Evolutionary conservation across 1,140 invertebrate genomes (phyloP), one percentile per base, ranked within the genome.

Genomic region (Drosophila lacteicornis): DNA sequence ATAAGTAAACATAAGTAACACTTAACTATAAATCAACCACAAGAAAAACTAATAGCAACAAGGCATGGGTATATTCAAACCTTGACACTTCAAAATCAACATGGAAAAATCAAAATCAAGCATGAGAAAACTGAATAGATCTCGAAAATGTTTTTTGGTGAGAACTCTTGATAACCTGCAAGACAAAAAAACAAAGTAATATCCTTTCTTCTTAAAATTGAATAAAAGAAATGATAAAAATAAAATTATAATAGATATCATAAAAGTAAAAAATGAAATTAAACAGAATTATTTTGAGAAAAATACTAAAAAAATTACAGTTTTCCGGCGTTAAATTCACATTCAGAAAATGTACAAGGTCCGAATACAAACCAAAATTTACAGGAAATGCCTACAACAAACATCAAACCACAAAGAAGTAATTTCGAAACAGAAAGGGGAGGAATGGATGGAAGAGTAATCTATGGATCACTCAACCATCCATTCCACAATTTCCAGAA

Each of bases 201-300:
- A 84, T 92, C 91, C 85, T 92, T 92, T 92, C 91, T 91, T 91
- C 86, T 92, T 87, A 80, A 86, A 62, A 46, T 27, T 30, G 43
- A 55, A 73, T 67, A 71, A 73, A 15, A 56, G 33, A 36, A 75
- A 83, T 56, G 66, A 65, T 69, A 62, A 67, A 17, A 50, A 67
- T 8, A 3, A 61, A 50, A 33, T 27, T 12, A 76, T 66, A 51
- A 63, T 57, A 61, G 45, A 50, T 12, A 9, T 62, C 36, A 70
- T 58, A 57, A 55, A 50, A 60, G 66, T 49, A 30, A 63, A 56
- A 59, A 38, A 55, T 49, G 19, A 60, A 49, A 71, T 27, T 71
- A 73, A 45, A 15, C 47, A 46, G 46, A 42, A 74, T 53, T 80
- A 62, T 49, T 69, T 70, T 61, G 57, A 66, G 49, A 19, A 47